Evolutionary conservation across 2,888 invertebrate genomes (phyloP).

Genomic region (Euclidia mi): DNA sequence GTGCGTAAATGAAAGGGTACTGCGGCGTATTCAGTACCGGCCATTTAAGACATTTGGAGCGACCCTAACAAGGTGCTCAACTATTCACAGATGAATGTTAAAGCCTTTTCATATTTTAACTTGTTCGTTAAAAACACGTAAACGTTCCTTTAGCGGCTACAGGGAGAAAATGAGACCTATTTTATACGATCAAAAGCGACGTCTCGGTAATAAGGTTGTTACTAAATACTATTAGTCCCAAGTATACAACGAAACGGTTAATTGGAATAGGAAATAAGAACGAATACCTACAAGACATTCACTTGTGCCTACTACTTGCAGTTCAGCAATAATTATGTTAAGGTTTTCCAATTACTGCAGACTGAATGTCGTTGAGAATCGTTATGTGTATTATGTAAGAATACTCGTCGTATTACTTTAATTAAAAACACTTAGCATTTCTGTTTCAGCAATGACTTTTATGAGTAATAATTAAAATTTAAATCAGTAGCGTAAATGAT

Average conservation of each 20-base stretch:
- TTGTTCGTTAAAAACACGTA: conserved; percentile 80
- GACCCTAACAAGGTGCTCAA: conserved; percentile 80
- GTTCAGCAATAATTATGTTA: conserved; percentile 23
- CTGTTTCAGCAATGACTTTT: conserved; percentile 6
- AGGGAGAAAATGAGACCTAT: conserved; percentile 70
- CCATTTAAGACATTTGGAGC: conserved; percentile 81
- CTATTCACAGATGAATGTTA: conserved; percentile 78
- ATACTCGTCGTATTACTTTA: conserved; percentile 6
- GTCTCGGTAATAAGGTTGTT: conserved; percentile 71
- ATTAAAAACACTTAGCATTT: conserved; percentile 10
- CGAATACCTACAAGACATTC: conserved; percentile 25
- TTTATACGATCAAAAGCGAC: conserved; percentile 71
- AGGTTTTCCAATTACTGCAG: conserved; percentile 20
- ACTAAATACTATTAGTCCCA: conserved; percentile 56
- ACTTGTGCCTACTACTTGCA: not conserved
- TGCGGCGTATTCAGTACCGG: conserved; percentile 66
- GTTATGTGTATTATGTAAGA: not conserved
- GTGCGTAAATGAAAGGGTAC: conserved; percentile 60
- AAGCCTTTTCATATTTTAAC: conserved; percentile 73
- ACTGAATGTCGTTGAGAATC: conserved; percentile 2
- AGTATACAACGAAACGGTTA: conserved; percentile 55
- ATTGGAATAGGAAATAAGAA: conserved; percentile 55
- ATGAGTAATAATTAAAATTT: conserved; percentile 12
- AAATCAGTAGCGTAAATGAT: conserved; percentile 9
- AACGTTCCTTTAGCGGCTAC: conserved; percentile 69